A percentile compares a stretch with the other conserved stretches of the same genome.
These are phyloP conservation scores for Diplodus sargus DNA, from an alignment of 2,797 vertebrate species.

Conservation along the genomic window DNA sequence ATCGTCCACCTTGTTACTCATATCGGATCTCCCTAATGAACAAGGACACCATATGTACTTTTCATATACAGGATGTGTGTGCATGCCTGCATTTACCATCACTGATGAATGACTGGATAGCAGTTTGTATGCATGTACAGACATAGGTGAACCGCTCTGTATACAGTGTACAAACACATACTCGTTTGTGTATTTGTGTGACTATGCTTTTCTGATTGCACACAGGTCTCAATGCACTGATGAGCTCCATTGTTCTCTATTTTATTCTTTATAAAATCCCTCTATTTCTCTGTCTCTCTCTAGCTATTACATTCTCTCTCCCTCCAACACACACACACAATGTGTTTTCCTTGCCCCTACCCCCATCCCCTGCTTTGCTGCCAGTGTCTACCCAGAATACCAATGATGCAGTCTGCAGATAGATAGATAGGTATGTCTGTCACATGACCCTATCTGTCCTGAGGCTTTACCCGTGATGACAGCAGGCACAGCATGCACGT, in stretches of 20 bases:
- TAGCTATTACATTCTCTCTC: not conserved
- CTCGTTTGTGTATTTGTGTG: conserved; percentile 22
- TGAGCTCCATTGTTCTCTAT: conserved; percentile 82
- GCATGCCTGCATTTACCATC: conserved; percentile 10
- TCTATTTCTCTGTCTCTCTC: not conserved
- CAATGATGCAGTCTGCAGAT: conserved; percentile 85
- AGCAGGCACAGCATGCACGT: conserved; percentile 58
- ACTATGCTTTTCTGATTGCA: conserved; percentile 68
- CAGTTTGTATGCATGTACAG: conserved; percentile 29
- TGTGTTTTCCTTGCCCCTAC: conserved; percentile 1
- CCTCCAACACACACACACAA: not conserved
- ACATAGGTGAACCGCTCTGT: conserved; percentile 32
- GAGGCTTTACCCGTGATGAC: conserved; percentile 81
- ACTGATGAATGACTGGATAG: conserved; percentile 14
- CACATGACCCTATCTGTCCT: conserved; percentile 82
- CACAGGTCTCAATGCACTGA: conserved; percentile 77
- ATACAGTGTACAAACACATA: conserved; percentile 31
- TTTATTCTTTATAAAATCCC: conserved; percentile 31
- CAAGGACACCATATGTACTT: conserved; percentile 28
- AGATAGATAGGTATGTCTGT: conserved; percentile 79
- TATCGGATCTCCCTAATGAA: conserved; percentile 46
- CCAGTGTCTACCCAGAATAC: conserved; percentile 81
- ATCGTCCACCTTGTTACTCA: conserved; percentile 46
- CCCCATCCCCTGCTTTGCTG: conserved; percentile 56
- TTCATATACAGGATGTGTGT: not conserved